Base-by-base conservation (phyloP, 1,140 invertebrate genomes). In the Subanguina moxae region DNA sequence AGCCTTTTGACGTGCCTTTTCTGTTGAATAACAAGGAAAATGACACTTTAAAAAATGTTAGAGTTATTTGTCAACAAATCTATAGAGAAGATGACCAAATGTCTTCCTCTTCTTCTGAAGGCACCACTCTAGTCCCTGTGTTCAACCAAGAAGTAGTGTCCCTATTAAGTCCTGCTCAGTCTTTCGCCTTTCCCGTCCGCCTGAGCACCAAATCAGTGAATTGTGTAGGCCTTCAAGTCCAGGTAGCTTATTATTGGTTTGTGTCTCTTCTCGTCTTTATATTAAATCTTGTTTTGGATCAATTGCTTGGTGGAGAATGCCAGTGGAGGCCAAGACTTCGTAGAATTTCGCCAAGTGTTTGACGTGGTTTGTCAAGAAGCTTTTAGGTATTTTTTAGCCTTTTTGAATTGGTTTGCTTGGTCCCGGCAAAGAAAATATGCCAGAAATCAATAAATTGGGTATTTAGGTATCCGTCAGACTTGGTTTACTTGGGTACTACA, bases 211-310 rank as follows among this genome's bases (percentile, higher is more conserved):
- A 61, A 61, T 61, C 58, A 7, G 28, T 21, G n/a, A 61, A 61
- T n/a, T 61, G 58, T 61, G 38, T 61, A 8, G 58, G 58, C 13
- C 28, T 61, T 61, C 58, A 61, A 61, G 38, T 61, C 3, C 58
- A 61, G 38, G 58, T 61, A 25, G n/a, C 3, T 52, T 7, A 52
- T 52, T 7, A 7, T 19, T 52, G 3, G 3, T 25, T 52, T 52
- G 17, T 21, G 3, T 52, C 8, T 52, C 17, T 52, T 15, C 3
- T 52, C 3, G n/a, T 52, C 17, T 19, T 52, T 7, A 21, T 52
- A 15, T 52, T 52, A 3, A 52, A 52, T 52, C 17, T 52, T 21
- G 8, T 52, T 52, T 21, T 7, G 17, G 48, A 25, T 52, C 48
- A 52, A 3, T 25, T 52, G 48, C 48, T 25, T 52, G n/a, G 48